These are phyloP conservation scores for Melitaea cinxia DNA, from an alignment of 1,140 invertebrate genomes.

Conservation along the genomic window DNA sequence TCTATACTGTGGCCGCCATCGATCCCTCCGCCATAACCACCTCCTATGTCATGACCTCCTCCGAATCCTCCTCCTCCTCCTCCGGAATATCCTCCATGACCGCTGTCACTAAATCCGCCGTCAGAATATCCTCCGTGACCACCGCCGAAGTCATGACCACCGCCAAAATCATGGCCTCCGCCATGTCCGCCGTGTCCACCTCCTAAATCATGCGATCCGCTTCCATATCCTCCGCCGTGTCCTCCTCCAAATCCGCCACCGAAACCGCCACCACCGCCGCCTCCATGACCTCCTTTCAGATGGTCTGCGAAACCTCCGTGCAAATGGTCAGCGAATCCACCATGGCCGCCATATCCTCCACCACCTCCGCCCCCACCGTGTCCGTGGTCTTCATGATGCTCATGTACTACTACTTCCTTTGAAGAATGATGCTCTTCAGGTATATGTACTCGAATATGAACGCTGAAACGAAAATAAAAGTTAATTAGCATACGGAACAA, in stretches of 20 bases:
- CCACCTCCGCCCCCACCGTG: conserved; percentile 37
- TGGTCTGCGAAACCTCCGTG: conserved; percentile 41
- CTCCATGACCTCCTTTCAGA: conserved; percentile 37
- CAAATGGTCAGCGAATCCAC: conserved; percentile 43
- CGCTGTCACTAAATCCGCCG: conserved; percentile 23
- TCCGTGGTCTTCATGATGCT: conserved; percentile 61
- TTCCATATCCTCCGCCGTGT: conserved; percentile 38
- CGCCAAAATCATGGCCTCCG: conserved; percentile 35
- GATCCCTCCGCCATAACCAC: conserved; percentile 24
- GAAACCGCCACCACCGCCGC: conserved; percentile 35
- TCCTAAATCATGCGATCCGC: no score
- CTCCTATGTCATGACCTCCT: conserved; percentile 22
- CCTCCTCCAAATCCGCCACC: conserved; percentile 39
- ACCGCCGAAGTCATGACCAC: conserved; percentile 38
- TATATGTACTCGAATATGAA: conserved; percentile 73
- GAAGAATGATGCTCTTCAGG: conserved; percentile 66
- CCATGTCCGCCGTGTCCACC: conserved; percentile 36
- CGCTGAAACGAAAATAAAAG: conserved; percentile 56
- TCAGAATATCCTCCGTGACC: conserved; percentile 25
- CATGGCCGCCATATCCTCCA: conserved; percentile 37
- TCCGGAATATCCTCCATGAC: conserved; percentile 27
- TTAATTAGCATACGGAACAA: conserved; percentile 1
- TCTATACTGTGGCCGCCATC: conserved; percentile 33
- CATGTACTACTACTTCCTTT: conserved; percentile 67
- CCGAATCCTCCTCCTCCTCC: conserved; percentile 33